Base-by-base conservation (phyloP, 2,888 invertebrate genomes). In the Saturnia japonica region DNA sequence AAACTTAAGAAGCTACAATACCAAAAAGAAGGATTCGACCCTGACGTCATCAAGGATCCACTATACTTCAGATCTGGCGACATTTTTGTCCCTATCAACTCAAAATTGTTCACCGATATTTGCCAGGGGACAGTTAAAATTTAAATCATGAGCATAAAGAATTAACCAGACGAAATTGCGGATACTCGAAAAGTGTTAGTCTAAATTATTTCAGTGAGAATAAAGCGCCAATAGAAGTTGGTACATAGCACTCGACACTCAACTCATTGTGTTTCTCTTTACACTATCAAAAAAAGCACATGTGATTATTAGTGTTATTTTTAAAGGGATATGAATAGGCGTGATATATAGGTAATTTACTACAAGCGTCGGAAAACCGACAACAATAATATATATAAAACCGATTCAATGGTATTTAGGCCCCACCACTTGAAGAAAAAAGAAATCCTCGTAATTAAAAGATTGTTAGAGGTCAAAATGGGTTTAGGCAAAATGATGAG, bases 1-100 rank as follows among this genome's bases (percentile, higher is more conserved):
- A 99, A 99, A 91, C 88, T 99, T 78, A 97, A 98, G 90, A 99
- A 99, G 87, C 95, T 96, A 6, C 97, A 97, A 78, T 95, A 99
- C 74, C 97, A 97, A 84, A 95, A 96, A 75, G 97, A 98, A 77
- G 98, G 97, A 2, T 99, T 96, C 87, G 95, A 99, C 84, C 94
- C 97, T 3, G 93, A 94, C 70, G 95, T 95, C 82, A 94, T 97
- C 72, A 95, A 95, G 77, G 98, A 98, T 84, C 95, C 95, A 60
- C 86, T 99, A 60, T 98, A 95, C 91, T 97, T 97, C 88, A 93
- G 94, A 77, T 79, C 84, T n/a, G 92, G 92, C 57, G 82, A 77
- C 0, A 82, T 83, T 67, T 97, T 96, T 85, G 91, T 95, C 64
- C 94, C 94, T 43, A 83, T 97, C 74, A 95, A 95, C n/a, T 91